Base-by-base conservation (phyloP, 1,140 invertebrate genomes). In the Drosophila bocki region DNA sequence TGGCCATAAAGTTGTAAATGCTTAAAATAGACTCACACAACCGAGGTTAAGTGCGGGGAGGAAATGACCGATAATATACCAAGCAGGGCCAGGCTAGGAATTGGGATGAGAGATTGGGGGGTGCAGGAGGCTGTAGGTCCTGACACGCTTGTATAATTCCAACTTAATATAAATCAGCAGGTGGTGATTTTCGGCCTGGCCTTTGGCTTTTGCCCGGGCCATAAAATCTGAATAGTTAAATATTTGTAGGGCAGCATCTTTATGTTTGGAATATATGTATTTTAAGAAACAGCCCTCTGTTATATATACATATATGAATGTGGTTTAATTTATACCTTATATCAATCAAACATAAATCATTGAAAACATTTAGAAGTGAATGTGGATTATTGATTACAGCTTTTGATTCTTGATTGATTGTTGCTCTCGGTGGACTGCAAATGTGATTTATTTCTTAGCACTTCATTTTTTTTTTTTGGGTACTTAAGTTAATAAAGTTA, bases 161-260 rank as follows among this genome's bases (percentile, higher is more conserved):
- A 69, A 53, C 51, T 53, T 56, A 80, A 88, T 88, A 88, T 80
- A 87, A 82, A 85, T 87, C 83, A 87, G 83, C 83, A 87, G 82
- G 82, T 82, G 79, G 80, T 87, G 62, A 76, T 64, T 86, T 75
- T 56, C 7, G 56, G 35, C 15, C 56, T 56, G 53, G 64, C 63
- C 19, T 59, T 47, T 53, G 26, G 32, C 60, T 17, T 39, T 65
- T 48, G 47, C 9, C 54, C 15, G 32, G 44, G 29, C 33, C 29
- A 41, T 72, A 50, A 59, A 67, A 13, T 35, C 7, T 11, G 53
- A 29, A 41, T 35, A 22, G 39, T 41, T 35, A 37, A 39, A 71
- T 58, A n/a, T 29, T 41, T 70, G 15, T 26, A 4, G 13, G 29
- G 44, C 44, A 22, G 33, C 9, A 22, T 15, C 29, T 26, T 9